Evolutionary conservation across 2,888 invertebrate genomes (phyloP), one percentile per base, ranked within the genome.

Genomic region (Isoperla grammatica): DNA sequence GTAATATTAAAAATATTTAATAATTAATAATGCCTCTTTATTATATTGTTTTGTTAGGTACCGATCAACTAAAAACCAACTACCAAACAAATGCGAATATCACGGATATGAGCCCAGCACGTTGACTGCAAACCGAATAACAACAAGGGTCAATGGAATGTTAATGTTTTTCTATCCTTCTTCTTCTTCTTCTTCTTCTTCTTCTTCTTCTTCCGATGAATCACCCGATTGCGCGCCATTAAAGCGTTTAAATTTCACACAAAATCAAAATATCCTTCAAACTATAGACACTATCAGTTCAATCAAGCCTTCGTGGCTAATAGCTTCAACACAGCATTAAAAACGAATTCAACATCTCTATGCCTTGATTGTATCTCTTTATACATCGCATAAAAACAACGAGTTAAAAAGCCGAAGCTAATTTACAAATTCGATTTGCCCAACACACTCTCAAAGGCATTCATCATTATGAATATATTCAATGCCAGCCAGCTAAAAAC

Each of bases 361-460:
- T 22, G 45, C 11, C 11, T 19, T 45, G 46, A 46, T 46, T 20
- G 4, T 46, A 17, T 29, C 29, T 29, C 29, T 29, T 6, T 8
- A 29, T 29, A 29, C 29, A 43, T 46, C 46, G 46, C 20, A 22
- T 12, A 48, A 29, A 29, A 50, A 50, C 49, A 50, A 50, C 19
- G 54, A 59, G 43, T 20, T 56, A 48, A 57, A 57, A 23, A 48
- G 35, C 35, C 57, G 57, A 29, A 48, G 17, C 57, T 46, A 57
- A 57, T 57, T 48, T 57, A 45, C 37, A 53, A 57, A 57, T 57
- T 57, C 57, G 57, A 57, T 57, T 46, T 57, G 48, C 57, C 57
- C 48, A 57, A 53, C 45, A 42, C 42, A 45, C 45, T 17, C 19
- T 15, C 17, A 13, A 40, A 13, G 40, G 12, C 40, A 40, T 40